phyloP scores from a whole-genome alignment of 1,140 invertebrate genomes.

The Brachystomella parvula region DNA sequence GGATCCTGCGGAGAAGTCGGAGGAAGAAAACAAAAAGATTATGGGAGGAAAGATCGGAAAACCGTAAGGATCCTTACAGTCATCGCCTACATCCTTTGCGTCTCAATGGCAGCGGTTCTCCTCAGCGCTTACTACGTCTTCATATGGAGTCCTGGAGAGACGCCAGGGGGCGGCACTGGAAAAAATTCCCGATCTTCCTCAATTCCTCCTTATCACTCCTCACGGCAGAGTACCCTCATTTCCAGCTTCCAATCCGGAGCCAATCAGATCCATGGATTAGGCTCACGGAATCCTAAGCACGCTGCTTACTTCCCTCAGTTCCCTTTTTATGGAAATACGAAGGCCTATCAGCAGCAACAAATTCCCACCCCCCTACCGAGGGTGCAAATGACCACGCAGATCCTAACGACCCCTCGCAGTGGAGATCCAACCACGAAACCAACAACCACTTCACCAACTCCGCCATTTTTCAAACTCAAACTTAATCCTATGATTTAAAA shows the following conservation, averaged over 20 bases:
- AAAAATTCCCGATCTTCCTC: too few species aligned
- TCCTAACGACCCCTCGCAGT: neutral
- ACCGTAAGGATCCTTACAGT: slow-evolving; percentile 86
- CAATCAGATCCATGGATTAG: too few species aligned
- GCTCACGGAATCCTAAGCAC: too few species aligned
- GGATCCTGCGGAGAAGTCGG: neutral
- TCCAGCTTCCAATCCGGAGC: too few species aligned
- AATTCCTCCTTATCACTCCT: too few species aligned
- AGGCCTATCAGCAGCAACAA: slow-evolving; percentile 13
- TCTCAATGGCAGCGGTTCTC: slow-evolving; percentile 88
- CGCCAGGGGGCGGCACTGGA: too few species aligned
- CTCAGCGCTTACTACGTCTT: slow-evolving; percentile 92
- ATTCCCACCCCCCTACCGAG: slow-evolving; percentile 21
- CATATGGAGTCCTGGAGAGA: slow-evolving; percentile 71
- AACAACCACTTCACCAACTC: neutral
- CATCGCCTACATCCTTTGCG: slow-evolving; percentile 85
- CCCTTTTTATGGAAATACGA: neutral
- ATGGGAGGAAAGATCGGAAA: slow-evolving; percentile 68
- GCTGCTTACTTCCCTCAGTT: too few species aligned
- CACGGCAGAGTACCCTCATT: too few species aligned
- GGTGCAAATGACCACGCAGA: neutral
- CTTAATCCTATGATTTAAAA: neutral
- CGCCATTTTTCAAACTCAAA: neutral
- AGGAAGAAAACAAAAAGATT: neutral
- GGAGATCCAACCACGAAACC: slow-evolving; percentile 6